Evolutionary conservation across 1,140 invertebrate genomes (phyloP).

Genomic region (Paracyclopina nana): DNA sequence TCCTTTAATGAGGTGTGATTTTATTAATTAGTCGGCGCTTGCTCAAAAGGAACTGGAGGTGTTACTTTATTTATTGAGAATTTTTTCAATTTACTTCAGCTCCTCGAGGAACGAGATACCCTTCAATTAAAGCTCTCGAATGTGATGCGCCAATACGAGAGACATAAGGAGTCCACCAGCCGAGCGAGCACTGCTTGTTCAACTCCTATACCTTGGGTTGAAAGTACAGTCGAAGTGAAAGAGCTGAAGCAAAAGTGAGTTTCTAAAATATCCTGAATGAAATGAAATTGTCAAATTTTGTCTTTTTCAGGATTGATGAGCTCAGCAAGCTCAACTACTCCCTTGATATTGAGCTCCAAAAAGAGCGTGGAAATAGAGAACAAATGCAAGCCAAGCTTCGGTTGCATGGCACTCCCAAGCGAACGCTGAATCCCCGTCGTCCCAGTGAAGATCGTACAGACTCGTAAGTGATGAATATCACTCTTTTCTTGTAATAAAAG

Average conservation of each 20-base stretch:
- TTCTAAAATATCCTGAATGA: constrained; percentile 1
- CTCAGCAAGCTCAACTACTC: constrained; percentile 14
- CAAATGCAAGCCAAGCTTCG: constrained; percentile 3
- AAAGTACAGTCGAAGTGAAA: background rate
- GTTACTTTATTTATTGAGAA: constrained; percentile 15
- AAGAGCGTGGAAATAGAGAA: constrained; percentile 9
- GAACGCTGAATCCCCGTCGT: too few species aligned
- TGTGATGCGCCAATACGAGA: constrained; percentile 46
- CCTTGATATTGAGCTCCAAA: constrained; percentile 13
- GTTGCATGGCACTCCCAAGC: too few species aligned
- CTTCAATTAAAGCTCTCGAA: constrained; percentile 57
- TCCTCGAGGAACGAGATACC: constrained; percentile 62
- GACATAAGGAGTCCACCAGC: constrained; percentile 21
- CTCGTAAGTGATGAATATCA: too few species aligned
- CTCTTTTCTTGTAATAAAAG: too few species aligned
- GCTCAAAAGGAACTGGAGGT: background rate
- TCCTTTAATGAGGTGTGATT: background rate
- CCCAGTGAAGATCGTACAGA: too few species aligned
- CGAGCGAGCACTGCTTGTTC: constrained; percentile 10
- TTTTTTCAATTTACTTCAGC: constrained; percentile 24
- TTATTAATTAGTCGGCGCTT: background rate
- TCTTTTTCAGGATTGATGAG: constrained; percentile 7
- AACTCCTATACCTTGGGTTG: constrained; percentile 11
- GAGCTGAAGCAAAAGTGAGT: constrained; percentile 14
- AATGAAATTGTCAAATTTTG: constrained; percentile 5